Base-by-base conservation (phyloP, 2,113 vertebrate genomes). In the Laticauda laticaudata region DNA sequence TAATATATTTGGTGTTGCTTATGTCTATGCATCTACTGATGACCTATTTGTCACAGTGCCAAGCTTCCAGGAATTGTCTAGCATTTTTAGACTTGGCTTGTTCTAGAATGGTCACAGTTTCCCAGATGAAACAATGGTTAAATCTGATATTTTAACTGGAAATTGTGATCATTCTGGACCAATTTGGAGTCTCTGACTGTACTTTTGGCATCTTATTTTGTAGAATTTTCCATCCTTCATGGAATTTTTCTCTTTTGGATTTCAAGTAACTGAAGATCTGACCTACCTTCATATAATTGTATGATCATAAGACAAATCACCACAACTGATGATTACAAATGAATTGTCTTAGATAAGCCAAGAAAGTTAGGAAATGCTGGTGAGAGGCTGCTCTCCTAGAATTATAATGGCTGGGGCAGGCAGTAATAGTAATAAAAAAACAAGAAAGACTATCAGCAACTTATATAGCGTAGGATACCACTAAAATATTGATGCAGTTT, bases 401-500 rank as follows among this genome's bases (percentile, higher is more conserved):
- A 81, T 81, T 43, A 43, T 81, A 56, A 86, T 26, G 1, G 34
- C 26, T 91, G 51, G 51, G 11, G 39, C 26, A 87, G 29, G 56
- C 18, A 87, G 15, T 51, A 14, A 55, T 39, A 81, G 34, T 7
- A 8, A 18, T 43, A 91, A 91, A 81, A 21, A 75, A 34, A 54
- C n/a, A 85, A 89, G 26, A 55, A 92, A 56, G 34, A 20, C 24
- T 90, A 85, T 53, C 69, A 89, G 39, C 64, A 89, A 15, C 12
- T 81, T 21, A n/a, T 26, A 20, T 45, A 54, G 43, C 6, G 18
- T 55, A 3, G 54, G 53, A 48, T 12, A 59, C 12, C 43, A 34
- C 34, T 90, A 92, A 90, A 86, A 92, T 86, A 86, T 92, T 92
- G 51, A 86, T 92, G 51, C 3, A 51, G 54, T 86, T 59, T 92